Evolutionary conservation across 2,113 vertebrate species (phyloP).

Genomic region (Trogon melanurus): DNA sequence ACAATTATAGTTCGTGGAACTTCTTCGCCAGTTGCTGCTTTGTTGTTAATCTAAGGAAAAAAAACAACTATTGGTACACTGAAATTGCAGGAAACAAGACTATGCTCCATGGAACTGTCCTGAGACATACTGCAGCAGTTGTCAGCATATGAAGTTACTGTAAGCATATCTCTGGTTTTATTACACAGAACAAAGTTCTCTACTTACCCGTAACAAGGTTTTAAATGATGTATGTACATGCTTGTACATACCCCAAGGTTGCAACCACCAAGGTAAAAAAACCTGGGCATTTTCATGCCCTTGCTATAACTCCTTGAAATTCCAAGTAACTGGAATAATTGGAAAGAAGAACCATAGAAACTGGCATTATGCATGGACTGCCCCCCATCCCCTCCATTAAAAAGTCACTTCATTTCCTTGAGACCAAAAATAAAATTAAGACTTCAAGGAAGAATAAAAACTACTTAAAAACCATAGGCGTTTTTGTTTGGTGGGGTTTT

Average conservation of each 20-base stretch:
- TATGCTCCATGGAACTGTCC: neutral
- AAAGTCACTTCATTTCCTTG: neutral
- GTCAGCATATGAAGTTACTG: neutral
- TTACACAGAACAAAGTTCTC: neutral
- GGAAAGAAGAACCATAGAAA: neutral
- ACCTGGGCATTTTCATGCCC: neutral
- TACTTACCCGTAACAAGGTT: neutral
- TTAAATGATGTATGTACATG: neutral
- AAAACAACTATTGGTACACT: neutral
- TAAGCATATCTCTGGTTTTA: neutral
- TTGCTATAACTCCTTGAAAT: slow-evolving; percentile 4
- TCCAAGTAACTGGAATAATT: slow-evolving; percentile 19
- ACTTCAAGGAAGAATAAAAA: neutral
- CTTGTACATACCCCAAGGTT: neutral
- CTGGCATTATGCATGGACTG: neutral
- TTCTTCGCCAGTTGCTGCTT: slow-evolving; percentile 97
- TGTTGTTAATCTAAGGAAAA: slow-evolving; percentile 92
- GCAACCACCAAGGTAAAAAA: slow-evolving; percentile 25
- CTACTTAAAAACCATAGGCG: neutral
- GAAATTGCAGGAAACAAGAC: neutral
- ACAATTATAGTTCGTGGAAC: slow-evolving; percentile 97
- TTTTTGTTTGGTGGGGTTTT: neutral
- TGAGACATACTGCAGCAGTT: neutral
- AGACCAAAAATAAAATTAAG: neutral
- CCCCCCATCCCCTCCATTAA: neutral